Evolutionary conservation across 2,888 invertebrate species (phyloP).

Genomic region (Thecophora atra): DNA sequence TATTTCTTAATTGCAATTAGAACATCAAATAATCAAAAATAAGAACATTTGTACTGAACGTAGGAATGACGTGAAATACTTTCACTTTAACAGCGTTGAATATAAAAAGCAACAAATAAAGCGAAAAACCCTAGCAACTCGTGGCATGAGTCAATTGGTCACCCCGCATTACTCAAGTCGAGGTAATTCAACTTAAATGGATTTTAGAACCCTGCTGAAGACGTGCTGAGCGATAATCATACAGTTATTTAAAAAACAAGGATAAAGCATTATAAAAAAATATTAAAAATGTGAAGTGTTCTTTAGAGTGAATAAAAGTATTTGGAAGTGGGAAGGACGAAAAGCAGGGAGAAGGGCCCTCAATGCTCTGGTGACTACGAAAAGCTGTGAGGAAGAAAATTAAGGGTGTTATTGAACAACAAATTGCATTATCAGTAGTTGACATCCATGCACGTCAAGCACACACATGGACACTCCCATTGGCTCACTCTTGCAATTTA

Average conservation of each 20-base stretch:
- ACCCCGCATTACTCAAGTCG: conserved; percentile 1
- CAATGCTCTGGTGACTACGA: not conserved
- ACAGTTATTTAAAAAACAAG: conserved; percentile 9
- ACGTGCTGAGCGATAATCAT: conserved; percentile 30
- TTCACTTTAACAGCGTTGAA: not conserved
- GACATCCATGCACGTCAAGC: conserved; percentile 7
- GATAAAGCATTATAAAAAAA: not conserved
- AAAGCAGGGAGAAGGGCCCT: not conserved
- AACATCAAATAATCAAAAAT: too few relatives aligned
- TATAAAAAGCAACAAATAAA: not conserved
- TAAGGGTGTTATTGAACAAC: conserved; percentile 32
- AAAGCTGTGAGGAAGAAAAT: not conserved
- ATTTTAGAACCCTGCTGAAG: conserved; percentile 12
- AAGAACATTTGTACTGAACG: too few relatives aligned
- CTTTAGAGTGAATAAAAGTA: not conserved
- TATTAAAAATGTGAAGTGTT: not conserved
- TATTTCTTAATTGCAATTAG: too few relatives aligned
- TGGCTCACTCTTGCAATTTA: conserved; percentile 24
- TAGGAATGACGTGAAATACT: too few relatives aligned
- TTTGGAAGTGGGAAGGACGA: not conserved
- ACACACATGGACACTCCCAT: conserved; percentile 11
- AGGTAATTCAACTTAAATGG: conserved; percentile 34
- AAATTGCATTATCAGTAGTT: conserved; percentile 33
- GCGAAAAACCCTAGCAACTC: too few relatives aligned
- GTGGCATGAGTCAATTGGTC: not conserved